phyloP scores from a whole-genome alignment of 2,888 invertebrate species.

The Lepidochrysops patricia region DNA sequence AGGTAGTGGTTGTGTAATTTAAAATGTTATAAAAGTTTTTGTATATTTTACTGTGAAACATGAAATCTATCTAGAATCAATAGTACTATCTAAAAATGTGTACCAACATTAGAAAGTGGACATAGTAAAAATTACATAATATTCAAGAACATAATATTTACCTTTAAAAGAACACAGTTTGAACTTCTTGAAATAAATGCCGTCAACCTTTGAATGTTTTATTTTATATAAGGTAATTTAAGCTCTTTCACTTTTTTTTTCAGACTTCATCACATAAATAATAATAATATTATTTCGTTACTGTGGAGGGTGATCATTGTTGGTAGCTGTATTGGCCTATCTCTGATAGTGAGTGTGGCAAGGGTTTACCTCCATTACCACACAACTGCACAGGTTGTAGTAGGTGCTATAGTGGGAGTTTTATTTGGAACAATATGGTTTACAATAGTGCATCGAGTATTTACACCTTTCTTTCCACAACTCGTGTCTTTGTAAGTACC shows the following conservation, averaged over 20 bases:
- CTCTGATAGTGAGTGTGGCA: conserved; percentile 77
- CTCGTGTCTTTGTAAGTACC: conserved; percentile 86
- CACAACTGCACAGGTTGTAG: conserved; percentile 85
- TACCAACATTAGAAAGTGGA: no score
- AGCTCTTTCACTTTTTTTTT: conserved; percentile 14
- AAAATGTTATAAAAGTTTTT: no score
- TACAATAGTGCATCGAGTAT: conserved; percentile 81
- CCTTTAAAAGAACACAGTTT: no score
- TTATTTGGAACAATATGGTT: conserved; percentile 88
- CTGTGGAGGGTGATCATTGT: conserved; percentile 81
- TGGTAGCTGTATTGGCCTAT: conserved; percentile 72
- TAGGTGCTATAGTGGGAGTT: conserved; percentile 83
- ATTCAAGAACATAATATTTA: no score
- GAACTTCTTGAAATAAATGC: no score
- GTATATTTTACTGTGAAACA: no score
- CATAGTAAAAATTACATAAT: no score
- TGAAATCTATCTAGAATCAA: no score
- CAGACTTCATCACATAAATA: conserved; percentile 88
- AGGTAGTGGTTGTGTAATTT: no score
- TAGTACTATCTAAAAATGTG: no score
- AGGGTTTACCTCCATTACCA: conserved; percentile 93
- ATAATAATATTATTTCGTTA: conserved; percentile 84
- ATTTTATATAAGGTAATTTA: no score
- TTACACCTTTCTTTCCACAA: conserved; percentile 89
- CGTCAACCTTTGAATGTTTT: no score